phyloP scores from a whole-genome alignment of 2,113 vertebrate genomes.

The Salvelinus sp. region DNA sequence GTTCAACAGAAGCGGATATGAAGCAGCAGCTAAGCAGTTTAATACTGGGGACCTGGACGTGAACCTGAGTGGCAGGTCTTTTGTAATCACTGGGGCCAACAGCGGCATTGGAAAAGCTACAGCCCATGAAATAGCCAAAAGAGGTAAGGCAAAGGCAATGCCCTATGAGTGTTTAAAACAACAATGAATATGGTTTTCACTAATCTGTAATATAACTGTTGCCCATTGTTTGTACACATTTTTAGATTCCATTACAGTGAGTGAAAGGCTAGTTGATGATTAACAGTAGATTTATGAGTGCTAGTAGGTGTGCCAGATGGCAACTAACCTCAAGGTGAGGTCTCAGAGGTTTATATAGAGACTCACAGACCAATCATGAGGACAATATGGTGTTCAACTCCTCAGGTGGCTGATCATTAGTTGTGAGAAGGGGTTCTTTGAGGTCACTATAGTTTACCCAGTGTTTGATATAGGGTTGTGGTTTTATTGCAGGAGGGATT shows the following conservation, averaged over 20 bases:
- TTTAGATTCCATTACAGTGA: neutral
- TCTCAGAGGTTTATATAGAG: neutral
- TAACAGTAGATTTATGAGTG: neutral
- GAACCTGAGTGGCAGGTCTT: constrained; percentile 73
- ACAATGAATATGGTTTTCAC: too few relatives aligned
- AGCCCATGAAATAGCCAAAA: constrained; percentile 74
- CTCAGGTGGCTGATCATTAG: too few relatives aligned
- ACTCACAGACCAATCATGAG: neutral
- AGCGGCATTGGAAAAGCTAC: constrained; percentile 81
- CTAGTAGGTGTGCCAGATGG: neutral
- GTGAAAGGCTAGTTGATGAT: neutral
- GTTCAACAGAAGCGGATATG: constrained; percentile 75
- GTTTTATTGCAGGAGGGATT: constrained; percentile 75
- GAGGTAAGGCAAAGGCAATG: constrained; percentile 58
- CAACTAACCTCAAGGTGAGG: neutral
- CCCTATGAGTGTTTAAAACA: neutral
- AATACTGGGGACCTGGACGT: constrained; percentile 73
- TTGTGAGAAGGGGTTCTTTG: neutral
- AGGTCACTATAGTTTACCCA: neutral
- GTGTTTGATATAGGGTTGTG: neutral
- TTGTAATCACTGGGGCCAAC: constrained; percentile 78
- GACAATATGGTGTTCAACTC: too few relatives aligned
- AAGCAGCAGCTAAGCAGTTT: constrained; percentile 76
- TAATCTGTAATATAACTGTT: too few relatives aligned
- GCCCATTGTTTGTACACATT: neutral